Evolutionary conservation across 1,140 invertebrate genomes (phyloP).

Genomic region (Colletes latitarsis): DNA sequence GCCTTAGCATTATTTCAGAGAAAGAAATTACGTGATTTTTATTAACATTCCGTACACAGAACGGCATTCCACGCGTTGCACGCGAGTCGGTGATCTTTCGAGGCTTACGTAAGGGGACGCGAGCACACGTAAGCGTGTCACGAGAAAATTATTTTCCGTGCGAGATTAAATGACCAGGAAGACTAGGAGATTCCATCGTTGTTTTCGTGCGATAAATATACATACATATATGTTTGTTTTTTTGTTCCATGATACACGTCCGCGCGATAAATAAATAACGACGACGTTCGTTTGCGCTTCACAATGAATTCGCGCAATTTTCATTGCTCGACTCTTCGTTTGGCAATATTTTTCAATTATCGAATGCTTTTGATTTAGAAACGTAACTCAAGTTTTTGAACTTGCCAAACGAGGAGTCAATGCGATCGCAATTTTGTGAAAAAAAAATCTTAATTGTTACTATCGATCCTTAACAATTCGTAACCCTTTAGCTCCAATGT

Average conservation of each 20-base stretch:
- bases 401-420: neutral
- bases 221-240: neutral
- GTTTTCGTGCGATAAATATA: constrained; percentile 9
- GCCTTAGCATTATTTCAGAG: neutral
- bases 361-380: neutral
- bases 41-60: neutral
- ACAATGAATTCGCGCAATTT: neutral
- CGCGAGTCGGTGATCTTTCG: constrained; percentile 26
- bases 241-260: neutral
- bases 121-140: constrained; percentile 1
- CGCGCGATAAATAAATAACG: constrained; percentile 39
- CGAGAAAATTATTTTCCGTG: constrained; percentile 8
- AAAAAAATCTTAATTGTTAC: constrained; percentile 1
- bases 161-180: neutral
- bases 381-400: too few species aligned
- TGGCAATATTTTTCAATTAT: neutral
- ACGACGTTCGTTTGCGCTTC: neutral
- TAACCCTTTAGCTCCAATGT: neutral
- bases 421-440: neutral
- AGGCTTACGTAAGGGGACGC: constrained; percentile 23
- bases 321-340: neutral
- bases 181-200: neutral
- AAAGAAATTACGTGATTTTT: neutral
- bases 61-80: neutral
- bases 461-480: constrained; percentile 17